phyloP scores from a whole-genome alignment of 2,797 vertebrate genomes.

The Microctenopoma stevenorrisi region DNA sequence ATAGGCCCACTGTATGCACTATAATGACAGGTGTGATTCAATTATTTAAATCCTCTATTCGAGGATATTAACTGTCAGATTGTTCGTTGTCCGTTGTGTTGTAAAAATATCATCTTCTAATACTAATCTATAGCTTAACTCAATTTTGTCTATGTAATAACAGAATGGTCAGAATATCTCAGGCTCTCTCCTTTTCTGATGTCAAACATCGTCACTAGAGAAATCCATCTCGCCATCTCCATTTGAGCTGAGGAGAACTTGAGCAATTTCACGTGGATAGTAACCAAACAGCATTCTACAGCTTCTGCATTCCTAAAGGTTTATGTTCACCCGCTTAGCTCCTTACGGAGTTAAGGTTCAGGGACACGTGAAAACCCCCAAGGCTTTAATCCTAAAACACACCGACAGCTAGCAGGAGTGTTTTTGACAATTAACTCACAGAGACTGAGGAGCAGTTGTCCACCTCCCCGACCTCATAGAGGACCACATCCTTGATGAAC shows the following conservation, averaged over 20 bases:
- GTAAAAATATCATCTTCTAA: conserved; percentile 7
- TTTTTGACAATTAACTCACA: conserved; percentile 80
- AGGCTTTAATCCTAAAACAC: background rate
- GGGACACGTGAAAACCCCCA: background rate
- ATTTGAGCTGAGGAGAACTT: background rate
- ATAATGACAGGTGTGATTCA: background rate
- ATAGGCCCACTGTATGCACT: background rate
- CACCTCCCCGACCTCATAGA: conserved; percentile 86
- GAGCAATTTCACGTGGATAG: conserved; percentile 22
- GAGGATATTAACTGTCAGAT: background rate
- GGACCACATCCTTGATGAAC: conserved; percentile 92
- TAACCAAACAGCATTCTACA: background rate
- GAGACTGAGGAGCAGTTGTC: conserved; percentile 88
- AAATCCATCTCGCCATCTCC: conserved; percentile 22
- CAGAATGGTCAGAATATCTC: background rate
- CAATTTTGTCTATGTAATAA: conserved; percentile 1
- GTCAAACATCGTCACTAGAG: background rate
- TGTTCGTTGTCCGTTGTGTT: background rate
- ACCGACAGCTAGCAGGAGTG: background rate
- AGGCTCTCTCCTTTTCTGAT: background rate
- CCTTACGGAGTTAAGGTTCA: conserved; percentile 5
- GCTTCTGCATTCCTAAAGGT: background rate
- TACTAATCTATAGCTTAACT: background rate
- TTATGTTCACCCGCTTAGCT: conserved; percentile 15
- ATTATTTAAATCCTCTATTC: background rate